Conservation (phyloP, 1,140 invertebrate genomes). For the Drosophila teissieri region DNA sequence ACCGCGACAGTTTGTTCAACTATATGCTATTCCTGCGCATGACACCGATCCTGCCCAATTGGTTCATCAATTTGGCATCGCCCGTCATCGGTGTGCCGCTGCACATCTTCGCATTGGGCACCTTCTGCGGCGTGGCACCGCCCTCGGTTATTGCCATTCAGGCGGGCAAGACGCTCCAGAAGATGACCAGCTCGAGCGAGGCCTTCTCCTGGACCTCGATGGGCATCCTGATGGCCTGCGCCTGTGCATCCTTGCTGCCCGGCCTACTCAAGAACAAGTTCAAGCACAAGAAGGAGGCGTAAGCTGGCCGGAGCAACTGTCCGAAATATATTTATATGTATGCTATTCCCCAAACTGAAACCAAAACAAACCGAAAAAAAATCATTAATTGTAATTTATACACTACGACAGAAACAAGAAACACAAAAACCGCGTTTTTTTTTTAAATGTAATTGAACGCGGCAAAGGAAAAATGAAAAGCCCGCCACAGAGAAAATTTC, state of each 20-base stretch:
- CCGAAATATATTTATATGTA: constrained; percentile 10
- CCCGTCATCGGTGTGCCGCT: constrained; percentile 98
- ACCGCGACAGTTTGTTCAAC: constrained; percentile 95
- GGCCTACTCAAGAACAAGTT: constrained; percentile 95
- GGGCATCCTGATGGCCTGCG: constrained; percentile 90
- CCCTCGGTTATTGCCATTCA: constrained; percentile 99
- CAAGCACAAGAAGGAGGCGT: constrained; percentile 89
- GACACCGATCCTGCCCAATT: constrained; percentile 99
- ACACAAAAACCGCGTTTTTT: constrained; percentile 3
- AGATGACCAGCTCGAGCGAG: constrained; percentile 95
- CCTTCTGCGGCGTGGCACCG: constrained; percentile 97
- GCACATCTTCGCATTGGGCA: constrained; percentile 96
- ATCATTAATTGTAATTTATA: constrained; percentile 40
- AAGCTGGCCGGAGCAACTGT: constrained; percentile 15
- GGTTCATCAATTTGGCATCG: constrained; percentile 99
- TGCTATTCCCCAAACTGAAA: constrained; percentile 60
- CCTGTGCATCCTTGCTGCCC: constrained; percentile 94
- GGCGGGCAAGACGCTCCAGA: constrained; percentile 97
- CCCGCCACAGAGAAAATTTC: constrained; percentile 9
- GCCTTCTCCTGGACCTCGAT: constrained; percentile 96
- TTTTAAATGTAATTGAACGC: constrained; percentile 1
- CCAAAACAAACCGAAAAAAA: constrained; percentile 53
- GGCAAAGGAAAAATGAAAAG: neutral
- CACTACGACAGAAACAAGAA: constrained; percentile 8
- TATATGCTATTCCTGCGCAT: constrained; percentile 99